Evolutionary conservation across 2,888 invertebrate species (phyloP), one percentile per base, ranked within the genome.

Genomic region (Drosophila kuntzei): DNA sequence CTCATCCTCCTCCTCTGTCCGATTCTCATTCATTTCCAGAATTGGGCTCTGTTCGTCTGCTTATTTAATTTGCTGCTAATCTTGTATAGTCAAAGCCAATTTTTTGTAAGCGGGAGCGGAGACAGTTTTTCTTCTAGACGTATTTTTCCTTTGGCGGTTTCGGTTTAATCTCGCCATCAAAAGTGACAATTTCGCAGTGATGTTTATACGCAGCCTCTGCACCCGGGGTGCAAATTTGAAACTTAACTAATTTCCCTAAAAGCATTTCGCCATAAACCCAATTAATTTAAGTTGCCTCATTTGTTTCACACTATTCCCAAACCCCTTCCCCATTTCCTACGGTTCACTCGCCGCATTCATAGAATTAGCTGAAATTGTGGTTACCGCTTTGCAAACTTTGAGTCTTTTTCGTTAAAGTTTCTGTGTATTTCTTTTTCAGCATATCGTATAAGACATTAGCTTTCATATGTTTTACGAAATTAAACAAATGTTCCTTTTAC

Each of bases 61-160:
- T 88, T 82, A 88, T 87, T 88, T 83, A 83, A 83, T 87, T 89
- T 89, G 87, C 89, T 84, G 87, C 87, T 89, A 85, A 85, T 85
- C 87, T 84, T 60, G 84, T 87, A 71, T 57, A 59, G 59, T 60
- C 71, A 69, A 80, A 80, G 76, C 66, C 79, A 76, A 89, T 73
- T 43, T 76, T 82, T 70, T 71, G n/a, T 11, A 20, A 1, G n/a
- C 5, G 32, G 12, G 2, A 14, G 9, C 9, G 41, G 16, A 29
- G 27, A 9, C 20, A 37, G 39, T 43, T 43, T 55, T 53, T 16
- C 8, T 66, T 25, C 60, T 29, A 51, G 37, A n/a, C n/a, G 59
- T n/a, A 37, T 39, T 58, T 63, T 67, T 22, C 51, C 50, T 68
- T 73, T 83, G 67, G 57, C 59, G 58, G 58, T 43, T 62, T 63